Evolutionary conservation across 2,888 invertebrate species (phyloP).

Genomic region (Drosophila hamatofila): DNA sequence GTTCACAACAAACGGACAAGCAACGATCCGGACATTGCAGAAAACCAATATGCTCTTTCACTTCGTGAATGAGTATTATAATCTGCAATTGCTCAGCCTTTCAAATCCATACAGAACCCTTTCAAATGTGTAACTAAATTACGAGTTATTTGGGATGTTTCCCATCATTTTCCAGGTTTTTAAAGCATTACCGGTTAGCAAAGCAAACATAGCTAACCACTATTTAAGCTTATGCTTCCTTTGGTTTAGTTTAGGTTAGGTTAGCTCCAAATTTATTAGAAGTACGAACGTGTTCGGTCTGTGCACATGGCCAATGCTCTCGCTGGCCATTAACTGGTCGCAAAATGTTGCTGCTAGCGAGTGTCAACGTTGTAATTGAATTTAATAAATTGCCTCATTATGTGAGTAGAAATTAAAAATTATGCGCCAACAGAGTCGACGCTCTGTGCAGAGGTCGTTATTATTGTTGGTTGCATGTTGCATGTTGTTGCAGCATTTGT

Average conservation of each 20-base stretch:
- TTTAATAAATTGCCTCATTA: constrained; percentile 85
- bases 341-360: constrained; percentile 52
- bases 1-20: too few species aligned
- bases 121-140: too few species aligned
- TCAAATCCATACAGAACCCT: too few species aligned
- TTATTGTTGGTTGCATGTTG: constrained; percentile 38
- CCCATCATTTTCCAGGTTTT: too few species aligned
- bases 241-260: neutral
- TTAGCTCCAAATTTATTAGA: neutral
- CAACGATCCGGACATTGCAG: too few species aligned
- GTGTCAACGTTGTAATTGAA: constrained; percentile 85
- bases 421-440: constrained; percentile 58
- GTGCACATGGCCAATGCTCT: neutral
- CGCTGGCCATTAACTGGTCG: constrained; percentile 14
- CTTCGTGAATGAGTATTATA: too few species aligned
- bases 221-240: neutral
- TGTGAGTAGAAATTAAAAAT: constrained; percentile 76
- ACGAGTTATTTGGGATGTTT: too few species aligned
- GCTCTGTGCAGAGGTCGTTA: constrained; percentile 39
- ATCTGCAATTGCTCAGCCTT: too few species aligned
- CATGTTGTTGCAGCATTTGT: constrained; percentile 56
- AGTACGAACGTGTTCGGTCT: neutral
- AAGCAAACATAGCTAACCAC: neutral
- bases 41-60: too few species aligned
- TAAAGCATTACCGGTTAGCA: neutral